Conservation (phyloP, 64 coral and sea anemone genomes). For the Acropora tenuis region DNA sequence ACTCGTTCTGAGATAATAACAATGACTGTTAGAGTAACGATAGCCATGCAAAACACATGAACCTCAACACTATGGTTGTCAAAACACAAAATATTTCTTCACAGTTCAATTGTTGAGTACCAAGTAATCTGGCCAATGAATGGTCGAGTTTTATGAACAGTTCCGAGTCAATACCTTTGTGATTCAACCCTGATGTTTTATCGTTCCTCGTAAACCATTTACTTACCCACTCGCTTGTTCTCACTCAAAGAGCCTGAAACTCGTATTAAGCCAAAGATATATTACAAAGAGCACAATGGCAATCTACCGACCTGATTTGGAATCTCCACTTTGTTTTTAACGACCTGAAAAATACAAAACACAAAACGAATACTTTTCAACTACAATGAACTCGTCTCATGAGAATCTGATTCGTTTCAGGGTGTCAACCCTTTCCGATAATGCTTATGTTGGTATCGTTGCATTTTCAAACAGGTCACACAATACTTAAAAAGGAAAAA, state of each 20-base stretch:
- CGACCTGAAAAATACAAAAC: neutral
- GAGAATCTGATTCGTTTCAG: too few relatives aligned
- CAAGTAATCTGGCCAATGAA: too few relatives aligned
- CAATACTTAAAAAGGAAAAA: too few relatives aligned
- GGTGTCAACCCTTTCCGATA: too few relatives aligned
- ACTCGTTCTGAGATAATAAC: neutral
- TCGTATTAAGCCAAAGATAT: neutral
- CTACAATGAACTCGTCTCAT: too few relatives aligned
- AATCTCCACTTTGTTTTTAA: constrained; percentile 10
- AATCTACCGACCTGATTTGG: neutral
- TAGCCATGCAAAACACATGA: neutral
- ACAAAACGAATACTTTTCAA: neutral
- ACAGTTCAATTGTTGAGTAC: neutral
- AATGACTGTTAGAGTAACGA: neutral
- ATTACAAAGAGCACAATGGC: neutral
- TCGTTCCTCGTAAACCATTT: too few relatives aligned
- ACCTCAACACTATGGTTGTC: neutral
- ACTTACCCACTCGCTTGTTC: too few relatives aligned
- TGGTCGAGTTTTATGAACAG: too few relatives aligned
- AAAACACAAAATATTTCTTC: too few relatives aligned
- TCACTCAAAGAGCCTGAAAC: too few relatives aligned
- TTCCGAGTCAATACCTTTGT: too few relatives aligned
- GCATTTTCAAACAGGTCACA: neutral
- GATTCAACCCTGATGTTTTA: too few relatives aligned
- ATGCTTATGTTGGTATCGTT: neutral